A percentile compares a stretch with the other conserved stretches of the same genome.
phyloP scores from a whole-genome alignment of 2,888 invertebrate species.

The Corythucha ciliata region DNA sequence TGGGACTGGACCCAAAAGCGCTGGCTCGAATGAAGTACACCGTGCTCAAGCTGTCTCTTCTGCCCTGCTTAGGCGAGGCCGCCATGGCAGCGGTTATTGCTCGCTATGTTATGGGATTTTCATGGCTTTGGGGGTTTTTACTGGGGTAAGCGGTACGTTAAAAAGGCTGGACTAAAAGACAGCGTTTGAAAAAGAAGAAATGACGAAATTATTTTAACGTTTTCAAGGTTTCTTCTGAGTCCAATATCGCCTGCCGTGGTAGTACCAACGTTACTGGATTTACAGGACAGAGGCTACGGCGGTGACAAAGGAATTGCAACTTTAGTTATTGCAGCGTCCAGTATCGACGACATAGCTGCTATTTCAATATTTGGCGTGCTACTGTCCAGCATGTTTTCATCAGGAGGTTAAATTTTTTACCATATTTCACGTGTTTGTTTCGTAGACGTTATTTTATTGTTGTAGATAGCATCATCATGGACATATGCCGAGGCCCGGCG shows the following conservation, averaged over 20 bases:
- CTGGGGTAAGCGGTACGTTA: constrained; percentile 34
- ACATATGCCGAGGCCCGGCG: too few species aligned
- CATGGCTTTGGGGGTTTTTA: constrained; percentile 44
- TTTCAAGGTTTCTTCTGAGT: constrained; percentile 49
- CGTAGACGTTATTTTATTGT: too few species aligned
- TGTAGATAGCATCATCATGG: too few species aligned
- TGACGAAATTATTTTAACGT: too few species aligned
- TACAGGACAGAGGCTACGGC: constrained; percentile 56
- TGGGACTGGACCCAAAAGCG: constrained; percentile 46
- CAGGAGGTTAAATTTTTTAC: too few species aligned
- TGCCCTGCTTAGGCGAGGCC: constrained; percentile 46
- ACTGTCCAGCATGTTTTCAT: constrained; percentile 53
- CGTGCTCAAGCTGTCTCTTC: constrained; percentile 43
- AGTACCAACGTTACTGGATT: constrained; percentile 55
- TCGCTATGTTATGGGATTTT: constrained; percentile 43
- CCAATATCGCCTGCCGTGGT: constrained; percentile 67
- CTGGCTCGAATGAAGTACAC: constrained; percentile 42
- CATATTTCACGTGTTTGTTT: too few species aligned
- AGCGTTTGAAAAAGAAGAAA: too few species aligned
- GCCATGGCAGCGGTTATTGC: constrained; percentile 36
- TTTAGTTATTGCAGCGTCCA: constrained; percentile 59
- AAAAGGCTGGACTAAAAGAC: too few species aligned
- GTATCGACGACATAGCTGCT: constrained; percentile 66
- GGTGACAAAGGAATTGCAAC: constrained; percentile 65
- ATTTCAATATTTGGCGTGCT: constrained; percentile 62